These are phyloP conservation scores for Megatriorchis doriae DNA, from an alignment of 2,113 vertebrate genomes.

Conservation along the genomic window DNA sequence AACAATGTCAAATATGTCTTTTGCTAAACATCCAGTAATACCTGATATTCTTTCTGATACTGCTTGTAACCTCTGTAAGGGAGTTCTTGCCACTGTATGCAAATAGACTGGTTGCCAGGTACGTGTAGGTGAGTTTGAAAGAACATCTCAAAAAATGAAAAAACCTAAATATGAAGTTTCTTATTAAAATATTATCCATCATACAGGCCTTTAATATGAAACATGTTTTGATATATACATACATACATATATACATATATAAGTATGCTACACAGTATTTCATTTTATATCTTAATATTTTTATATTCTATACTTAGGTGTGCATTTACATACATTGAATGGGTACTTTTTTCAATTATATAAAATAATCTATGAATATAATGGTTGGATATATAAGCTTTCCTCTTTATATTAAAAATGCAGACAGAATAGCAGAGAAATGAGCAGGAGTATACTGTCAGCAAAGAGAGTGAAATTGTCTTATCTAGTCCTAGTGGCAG, in stretches of 20 bases:
- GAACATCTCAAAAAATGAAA: accelerated
- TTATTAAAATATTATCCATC: neutral
- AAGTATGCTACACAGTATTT: neutral
- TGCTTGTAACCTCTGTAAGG: neutral
- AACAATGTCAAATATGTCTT: neutral
- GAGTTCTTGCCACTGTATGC: neutral
- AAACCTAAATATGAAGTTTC: neutral
- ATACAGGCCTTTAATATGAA: neutral
- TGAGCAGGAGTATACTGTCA: neutral
- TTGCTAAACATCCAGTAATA: neutral
- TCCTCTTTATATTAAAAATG: neutral
- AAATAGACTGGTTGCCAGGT: neutral
- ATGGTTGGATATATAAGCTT: neutral
- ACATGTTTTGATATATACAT: neutral
- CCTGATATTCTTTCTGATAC: neutral
- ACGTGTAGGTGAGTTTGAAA: neutral
- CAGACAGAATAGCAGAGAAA: neutral
- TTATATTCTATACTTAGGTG: neutral
- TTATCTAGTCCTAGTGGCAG: neutral
- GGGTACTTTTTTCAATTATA: neutral
- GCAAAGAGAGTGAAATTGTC: neutral
- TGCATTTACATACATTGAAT: neutral
- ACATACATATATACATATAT: neutral
- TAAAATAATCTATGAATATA: neutral
- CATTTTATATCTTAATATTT: neutral